Evolutionary conservation across 2,797 vertebrate species (phyloP), one percentile per base, ranked within the genome.

Genomic region (Oryzias dopingdopingensis): DNA sequence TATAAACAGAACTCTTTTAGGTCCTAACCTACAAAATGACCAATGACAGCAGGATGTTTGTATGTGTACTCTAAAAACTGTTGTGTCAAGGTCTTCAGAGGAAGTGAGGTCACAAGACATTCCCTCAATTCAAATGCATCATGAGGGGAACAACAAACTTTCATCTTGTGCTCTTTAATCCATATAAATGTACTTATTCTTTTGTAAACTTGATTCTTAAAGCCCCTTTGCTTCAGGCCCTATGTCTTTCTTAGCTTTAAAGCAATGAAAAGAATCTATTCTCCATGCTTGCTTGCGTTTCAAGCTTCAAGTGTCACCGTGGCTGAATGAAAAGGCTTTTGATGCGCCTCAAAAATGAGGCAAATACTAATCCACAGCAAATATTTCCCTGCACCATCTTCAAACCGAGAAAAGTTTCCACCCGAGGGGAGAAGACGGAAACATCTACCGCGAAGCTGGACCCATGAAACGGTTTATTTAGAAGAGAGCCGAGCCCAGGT

Each of bases 251-350:
- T 41, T 45, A 16, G 20, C 40, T 49, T 14, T 42, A 24, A 16
- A 44, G 14, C 1, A 3, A 13, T 37, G 32, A 37, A 37, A 37
- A 12, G 32, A 37, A 37, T 37, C 32, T 23, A 16, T 63, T 65
- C 45, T 66, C 58, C 4, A 4, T 1, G 22, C 65, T 32, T 8
- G 22, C 42, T 1, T 6, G 49, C 49, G 1, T 56, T 52, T 54
- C 54, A 49, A 22, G 61, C 65, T 44, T 45, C 54, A 65, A n/a
- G 71, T 22, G 70, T 74, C 73, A 69, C 69, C 76, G 63, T 15
- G 4, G 20, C 65, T 52, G 61, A 18, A 51, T 76, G 49, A 76
- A 79, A 69, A 73, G 62, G 48, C 67, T 67, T 61, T 78, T 82
- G 67, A 84, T 64, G 66, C 74, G 42, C 15, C 53, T 62, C 49